Evolutionary conservation across 2,888 invertebrate species (phyloP).

Genomic region (Mesodorylaimus sp.): DNA sequence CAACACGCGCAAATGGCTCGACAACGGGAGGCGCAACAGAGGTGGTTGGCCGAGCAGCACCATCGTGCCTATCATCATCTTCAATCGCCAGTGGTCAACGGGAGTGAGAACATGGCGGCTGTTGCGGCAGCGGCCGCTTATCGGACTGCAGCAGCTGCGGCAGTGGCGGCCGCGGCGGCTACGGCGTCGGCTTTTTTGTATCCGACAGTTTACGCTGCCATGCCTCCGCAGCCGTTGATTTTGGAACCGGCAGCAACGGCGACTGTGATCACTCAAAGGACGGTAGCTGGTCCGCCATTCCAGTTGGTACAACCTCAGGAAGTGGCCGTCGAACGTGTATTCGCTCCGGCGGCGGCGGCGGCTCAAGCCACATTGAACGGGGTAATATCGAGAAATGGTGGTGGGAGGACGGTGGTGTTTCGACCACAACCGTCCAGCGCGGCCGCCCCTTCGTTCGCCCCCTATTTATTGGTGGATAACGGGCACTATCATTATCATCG

Average conservation of each 20-base stretch:
- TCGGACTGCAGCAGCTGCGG: too few species aligned
- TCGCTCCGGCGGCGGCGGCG: background rate
- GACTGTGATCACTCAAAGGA: background rate
- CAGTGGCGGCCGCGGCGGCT: background rate
- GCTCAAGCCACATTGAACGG: too few species aligned
- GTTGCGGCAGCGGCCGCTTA: too few species aligned
- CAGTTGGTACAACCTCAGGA: background rate
- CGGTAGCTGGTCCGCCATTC: background rate
- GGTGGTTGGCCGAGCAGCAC: slow-evolving; percentile 5
- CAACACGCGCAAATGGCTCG: slow-evolving; percentile 6
- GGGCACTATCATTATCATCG: too few species aligned
- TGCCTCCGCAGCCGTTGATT: background rate
- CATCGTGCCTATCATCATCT: too few species aligned
- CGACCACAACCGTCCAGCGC: background rate
- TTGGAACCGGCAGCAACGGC: too few species aligned
- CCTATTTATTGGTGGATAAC: background rate
- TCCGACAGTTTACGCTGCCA: background rate
- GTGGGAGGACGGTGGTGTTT: background rate
- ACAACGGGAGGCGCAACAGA: slow-evolving; percentile 3
- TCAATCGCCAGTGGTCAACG: too few species aligned
- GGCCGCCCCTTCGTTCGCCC: background rate
- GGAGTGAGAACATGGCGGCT: too few species aligned
- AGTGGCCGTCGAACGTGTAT: background rate
- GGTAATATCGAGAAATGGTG: too few species aligned
- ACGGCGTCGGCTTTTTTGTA: background rate